Evolutionary conservation across 2,113 vertebrate species (phyloP).

Genomic region (Tupaia tana): DNA sequence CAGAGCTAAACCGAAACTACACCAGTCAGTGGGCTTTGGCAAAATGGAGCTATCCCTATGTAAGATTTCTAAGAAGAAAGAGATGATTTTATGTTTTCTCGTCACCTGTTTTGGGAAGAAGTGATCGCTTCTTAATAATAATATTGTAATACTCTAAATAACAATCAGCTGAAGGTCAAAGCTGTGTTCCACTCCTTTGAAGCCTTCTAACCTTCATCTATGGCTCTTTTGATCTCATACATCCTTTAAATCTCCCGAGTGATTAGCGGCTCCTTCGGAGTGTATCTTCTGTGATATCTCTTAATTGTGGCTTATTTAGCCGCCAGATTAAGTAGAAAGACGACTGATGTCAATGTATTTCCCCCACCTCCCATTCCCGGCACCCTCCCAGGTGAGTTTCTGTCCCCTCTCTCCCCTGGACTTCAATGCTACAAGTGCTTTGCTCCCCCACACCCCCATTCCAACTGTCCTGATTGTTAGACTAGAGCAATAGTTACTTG

Average conservation of each 20-base stretch:
- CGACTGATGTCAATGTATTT: background rate
- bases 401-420: background rate
- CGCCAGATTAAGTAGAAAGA: background rate
- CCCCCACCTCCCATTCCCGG: background rate
- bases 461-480: too few relatives aligned
- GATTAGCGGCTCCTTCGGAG: slow-evolving; percentile 46
- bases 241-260: background rate
- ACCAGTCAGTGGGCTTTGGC: background rate
- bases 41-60: background rate
- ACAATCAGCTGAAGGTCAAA: background rate
- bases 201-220: slow-evolving; percentile 34
- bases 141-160: background rate
- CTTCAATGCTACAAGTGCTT: background rate
- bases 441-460: too few relatives aligned
- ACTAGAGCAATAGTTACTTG: too few relatives aligned
- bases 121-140: background rate
- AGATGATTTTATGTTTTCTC: background rate
- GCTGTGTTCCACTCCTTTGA: background rate
- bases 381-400: background rate
- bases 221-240: slow-evolving; percentile 33
- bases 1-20: background rate
- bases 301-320: slow-evolving; percentile 46
- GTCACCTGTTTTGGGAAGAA: background rate
- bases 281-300: slow-evolving; percentile 49
- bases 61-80: background rate